Evolutionary conservation across 2,888 invertebrate genomes (phyloP).

Genomic region (Ectropis crepuscularia): DNA sequence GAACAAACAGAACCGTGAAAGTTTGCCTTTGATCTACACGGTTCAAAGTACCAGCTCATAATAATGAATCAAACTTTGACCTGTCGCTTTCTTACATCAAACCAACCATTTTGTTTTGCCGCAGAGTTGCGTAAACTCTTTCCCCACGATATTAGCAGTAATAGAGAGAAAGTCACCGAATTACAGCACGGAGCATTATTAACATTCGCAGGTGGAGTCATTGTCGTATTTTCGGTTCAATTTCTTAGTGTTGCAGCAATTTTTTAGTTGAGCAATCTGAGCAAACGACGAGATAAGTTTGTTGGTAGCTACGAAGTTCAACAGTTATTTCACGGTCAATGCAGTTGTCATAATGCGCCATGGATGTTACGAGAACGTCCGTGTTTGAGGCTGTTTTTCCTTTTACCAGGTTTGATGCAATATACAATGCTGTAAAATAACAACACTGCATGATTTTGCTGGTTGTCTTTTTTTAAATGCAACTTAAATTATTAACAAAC

Average conservation of each 20-base stretch:
- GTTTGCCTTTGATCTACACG: conserved; percentile 6
- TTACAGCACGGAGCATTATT: conserved; percentile 11
- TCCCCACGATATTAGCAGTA: conserved; percentile 35
- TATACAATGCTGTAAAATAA: no score
- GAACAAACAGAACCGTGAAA: conserved; percentile 7
- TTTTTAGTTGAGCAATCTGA: neutral
- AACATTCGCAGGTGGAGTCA: neutral
- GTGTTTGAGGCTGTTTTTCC: no score
- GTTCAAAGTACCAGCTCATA: conserved; percentile 10
- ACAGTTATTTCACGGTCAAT: conserved; percentile 50
- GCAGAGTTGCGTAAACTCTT: conserved; percentile 41
- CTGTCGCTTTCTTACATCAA: conserved; percentile 39
- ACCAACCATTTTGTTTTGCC: conserved; percentile 33
- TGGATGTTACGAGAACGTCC: conserved; percentile 31
- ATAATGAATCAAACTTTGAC: conserved; percentile 17
- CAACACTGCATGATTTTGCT: no score
- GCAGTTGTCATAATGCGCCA: conserved; percentile 51
- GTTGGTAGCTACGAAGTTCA: conserved; percentile 42
- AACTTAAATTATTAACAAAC: no score
- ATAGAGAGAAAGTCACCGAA: conserved; percentile 44
- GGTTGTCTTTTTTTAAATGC: no score
- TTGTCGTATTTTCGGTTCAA: neutral
- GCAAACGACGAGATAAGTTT: neutral
- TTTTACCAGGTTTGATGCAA: no score
- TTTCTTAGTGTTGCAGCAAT: neutral